Evolutionary conservation across 2,888 invertebrate species (phyloP), one percentile per base, ranked within the genome.

Genomic region (Phrixothrix hirtus): DNA sequence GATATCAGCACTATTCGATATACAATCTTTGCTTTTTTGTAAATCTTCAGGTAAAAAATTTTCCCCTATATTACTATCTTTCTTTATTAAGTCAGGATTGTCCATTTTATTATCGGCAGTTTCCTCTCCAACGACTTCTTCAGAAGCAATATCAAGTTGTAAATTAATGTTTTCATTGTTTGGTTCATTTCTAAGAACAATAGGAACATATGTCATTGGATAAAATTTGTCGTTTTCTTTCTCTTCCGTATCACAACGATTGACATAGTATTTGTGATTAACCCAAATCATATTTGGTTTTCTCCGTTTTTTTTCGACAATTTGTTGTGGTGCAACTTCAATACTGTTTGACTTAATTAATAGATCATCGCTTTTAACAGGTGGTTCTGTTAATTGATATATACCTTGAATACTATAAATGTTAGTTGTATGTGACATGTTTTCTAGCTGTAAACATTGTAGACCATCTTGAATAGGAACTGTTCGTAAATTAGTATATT

Each of bases 121-220:
- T n/a, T n/a, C n/a, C n/a, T n/a, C n/a, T n/a, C n/a, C n/a, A n/a
- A n/a, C n/a, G n/a, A n/a, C n/a, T n/a, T n/a, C n/a, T n/a, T n/a
- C n/a, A 21, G 21, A 21, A 21, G 7, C 4, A 5, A 5, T 21
- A 5, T 3, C 4, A 5, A 21, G 3, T 21, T 21, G 4, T 21
- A 21, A 3, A 10, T n/a, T 29, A 9, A 5, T 16, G 39, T 2
- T 10, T 29, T 4, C 7, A 6, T 13, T n/a, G 10, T 10, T 11
- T 9, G 13, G 6, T 1, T 12, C 10, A 21, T 43, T 31, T 2
- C 36, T 26, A 13, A 71, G 58, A 17, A 59, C 61, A 30, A 75
- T 75, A 0, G 75, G 73, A 17, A 59, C 58, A 16, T 64, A 52
- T 7, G 66, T 70, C 71, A 75, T 66, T 0, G 75, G 75, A 56